A percentile compares a stretch with the other conserved stretches of the same genome.
Evolutionary conservation across 2,888 invertebrate genomes (phyloP).

Genomic region (Polyploca ridens): DNA sequence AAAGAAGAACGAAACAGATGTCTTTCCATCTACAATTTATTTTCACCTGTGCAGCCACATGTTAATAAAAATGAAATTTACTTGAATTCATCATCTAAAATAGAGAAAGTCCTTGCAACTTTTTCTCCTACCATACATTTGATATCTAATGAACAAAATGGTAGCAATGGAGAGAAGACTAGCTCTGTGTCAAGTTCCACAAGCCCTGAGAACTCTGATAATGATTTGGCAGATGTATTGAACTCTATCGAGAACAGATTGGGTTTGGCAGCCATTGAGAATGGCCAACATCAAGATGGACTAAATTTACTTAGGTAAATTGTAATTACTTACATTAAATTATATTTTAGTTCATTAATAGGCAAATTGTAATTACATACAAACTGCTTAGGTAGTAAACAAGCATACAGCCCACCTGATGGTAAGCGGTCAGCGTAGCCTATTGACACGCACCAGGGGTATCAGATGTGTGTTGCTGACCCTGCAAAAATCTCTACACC

Average conservation of each 20-base stretch:
- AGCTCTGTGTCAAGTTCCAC: conserved; percentile 33
- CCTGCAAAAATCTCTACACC: too few relatives aligned
- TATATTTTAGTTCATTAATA: conserved; percentile 30
- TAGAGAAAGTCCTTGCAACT: conserved; percentile 53
- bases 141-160: conserved; percentile 68
- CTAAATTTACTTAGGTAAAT: conserved; percentile 81
- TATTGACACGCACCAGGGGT: too few relatives aligned
- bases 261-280: conserved; percentile 85
- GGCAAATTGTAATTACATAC: conserved; percentile 48
- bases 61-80: conserved; percentile 48
- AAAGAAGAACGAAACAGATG: conserved; percentile 42
- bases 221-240: conserved; percentile 79
- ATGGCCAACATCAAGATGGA: conserved; percentile 80
- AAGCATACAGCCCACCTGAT: too few relatives aligned
- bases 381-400: too few relatives aligned
- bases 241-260: conserved; percentile 86
- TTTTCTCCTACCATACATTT: conserved; percentile 67
- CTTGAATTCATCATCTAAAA: conserved; percentile 46
- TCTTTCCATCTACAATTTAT: conserved; percentile 44
- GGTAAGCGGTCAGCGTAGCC: too few relatives aligned
- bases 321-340: background rate
- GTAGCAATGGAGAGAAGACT: conserved; percentile 29
- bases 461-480: too few relatives aligned
- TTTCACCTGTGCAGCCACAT: conserved; percentile 56
- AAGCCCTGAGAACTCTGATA: conserved; percentile 54